phyloP scores from a whole-genome alignment of 2,797 vertebrate genomes.

The Acipenser transmontanus region DNA sequence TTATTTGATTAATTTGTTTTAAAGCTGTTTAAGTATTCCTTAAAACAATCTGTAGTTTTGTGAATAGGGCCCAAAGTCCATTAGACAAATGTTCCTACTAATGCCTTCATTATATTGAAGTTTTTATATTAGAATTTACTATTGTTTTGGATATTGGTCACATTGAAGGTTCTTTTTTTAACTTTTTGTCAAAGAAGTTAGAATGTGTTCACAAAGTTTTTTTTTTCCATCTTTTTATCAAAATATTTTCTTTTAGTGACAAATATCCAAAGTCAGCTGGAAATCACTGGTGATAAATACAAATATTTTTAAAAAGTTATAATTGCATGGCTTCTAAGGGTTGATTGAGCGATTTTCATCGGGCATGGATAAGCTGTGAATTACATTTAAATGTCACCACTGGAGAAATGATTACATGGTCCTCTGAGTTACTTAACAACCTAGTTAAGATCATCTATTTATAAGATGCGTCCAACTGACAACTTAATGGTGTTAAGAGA shows the following conservation, averaged over 20 bases:
- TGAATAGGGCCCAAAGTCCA: too few species aligned
- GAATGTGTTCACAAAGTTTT: too few species aligned
- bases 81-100: too few species aligned
- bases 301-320: background rate
- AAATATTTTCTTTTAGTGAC: background rate
- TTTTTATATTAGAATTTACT: too few species aligned
- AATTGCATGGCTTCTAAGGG: background rate
- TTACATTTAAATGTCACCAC: conserved; percentile 4
- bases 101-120: too few species aligned
- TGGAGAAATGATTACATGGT: conserved; percentile 18
- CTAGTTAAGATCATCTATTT: conserved; percentile 25
- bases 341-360: conserved; percentile 24
- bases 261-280: background rate
- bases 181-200: too few species aligned
- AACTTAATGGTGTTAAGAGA: conserved; percentile 26
- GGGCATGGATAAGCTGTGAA: conserved; percentile 21
- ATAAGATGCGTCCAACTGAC: conserved; percentile 35
- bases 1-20: too few species aligned
- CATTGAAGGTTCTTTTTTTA: too few species aligned
- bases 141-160: too few species aligned
- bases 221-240: too few species aligned
- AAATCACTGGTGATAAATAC: background rate
- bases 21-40: too few species aligned
- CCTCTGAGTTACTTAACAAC: conserved; percentile 6
- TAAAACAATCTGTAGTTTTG: too few species aligned